Evolutionary conservation across 2,797 vertebrate species (phyloP).

Genomic region (Microtus obscurus): DNA sequence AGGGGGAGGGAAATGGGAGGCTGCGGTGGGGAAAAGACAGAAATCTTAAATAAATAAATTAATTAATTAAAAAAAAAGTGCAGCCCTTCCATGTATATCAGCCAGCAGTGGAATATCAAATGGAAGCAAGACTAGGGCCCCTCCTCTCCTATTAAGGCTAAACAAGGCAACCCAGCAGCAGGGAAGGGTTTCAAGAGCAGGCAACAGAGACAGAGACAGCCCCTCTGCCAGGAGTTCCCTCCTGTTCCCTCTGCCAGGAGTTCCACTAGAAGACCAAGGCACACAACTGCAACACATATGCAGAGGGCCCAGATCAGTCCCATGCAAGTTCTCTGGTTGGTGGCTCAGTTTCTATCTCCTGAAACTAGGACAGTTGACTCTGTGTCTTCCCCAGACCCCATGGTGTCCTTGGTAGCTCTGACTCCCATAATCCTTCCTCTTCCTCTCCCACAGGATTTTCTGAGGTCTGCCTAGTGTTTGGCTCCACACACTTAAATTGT

Average conservation of each 20-base stretch:
- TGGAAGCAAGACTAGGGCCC: background rate
- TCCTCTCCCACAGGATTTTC: background rate
- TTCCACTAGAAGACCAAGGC: background rate
- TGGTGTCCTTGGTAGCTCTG: background rate
- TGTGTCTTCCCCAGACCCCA: background rate
- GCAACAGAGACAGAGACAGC: background rate
- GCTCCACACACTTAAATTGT: background rate
- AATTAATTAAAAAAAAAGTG: too few species aligned
- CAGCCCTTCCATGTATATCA: background rate
- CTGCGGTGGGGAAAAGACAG: too few species aligned
- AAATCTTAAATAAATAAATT: too few species aligned
- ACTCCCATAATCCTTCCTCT: background rate
- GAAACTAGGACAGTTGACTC: background rate
- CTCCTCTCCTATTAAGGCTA: background rate
- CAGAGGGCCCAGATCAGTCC: background rate
- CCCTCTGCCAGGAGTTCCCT: background rate
- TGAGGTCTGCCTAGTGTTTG: background rate
- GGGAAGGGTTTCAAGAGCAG: background rate
- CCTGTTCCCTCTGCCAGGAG: background rate
- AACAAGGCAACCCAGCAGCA: background rate
- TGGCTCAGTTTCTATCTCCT: background rate
- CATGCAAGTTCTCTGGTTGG: background rate
- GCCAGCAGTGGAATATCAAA: background rate
- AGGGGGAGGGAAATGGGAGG: too few species aligned
- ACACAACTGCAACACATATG: background rate